These are phyloP conservation scores for Lytechinus variegatus DNA, from an alignment of 35 echinoderm and acorn worm species.

Conservation along the genomic window DNA sequence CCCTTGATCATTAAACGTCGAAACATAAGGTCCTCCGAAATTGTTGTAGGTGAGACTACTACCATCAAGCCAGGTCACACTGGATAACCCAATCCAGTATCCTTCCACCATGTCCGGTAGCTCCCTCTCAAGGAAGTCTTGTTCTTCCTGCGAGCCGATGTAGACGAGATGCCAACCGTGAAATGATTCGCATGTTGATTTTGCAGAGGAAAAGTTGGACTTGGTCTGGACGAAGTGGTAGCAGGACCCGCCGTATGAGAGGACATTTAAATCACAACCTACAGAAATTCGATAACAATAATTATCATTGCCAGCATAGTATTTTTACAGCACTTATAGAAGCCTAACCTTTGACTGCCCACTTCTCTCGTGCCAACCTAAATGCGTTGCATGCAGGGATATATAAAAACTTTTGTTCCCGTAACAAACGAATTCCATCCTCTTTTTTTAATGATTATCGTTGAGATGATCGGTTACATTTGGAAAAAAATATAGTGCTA, in stretches of 20 bases:
- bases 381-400: too few species aligned
- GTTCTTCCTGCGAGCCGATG: background rate
- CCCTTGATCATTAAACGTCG: background rate
- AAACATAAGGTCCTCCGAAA: background rate
- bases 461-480: too few species aligned
- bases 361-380: too few species aligned
- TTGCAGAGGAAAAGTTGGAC: background rate
- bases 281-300: background rate
- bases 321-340: too few species aligned
- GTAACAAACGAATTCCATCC: too few species aligned
- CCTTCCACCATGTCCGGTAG: background rate
- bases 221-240: background rate
- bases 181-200: too few species aligned
- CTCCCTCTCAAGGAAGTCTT: background rate
- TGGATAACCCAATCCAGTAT: background rate
- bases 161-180: background rate
- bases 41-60: too few species aligned
- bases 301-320: background rate
- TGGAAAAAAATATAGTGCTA: too few species aligned
- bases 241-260: background rate
- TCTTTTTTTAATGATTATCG: too few species aligned
- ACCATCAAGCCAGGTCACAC: background rate
- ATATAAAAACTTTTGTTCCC: too few species aligned
- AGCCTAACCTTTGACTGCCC: too few species aligned
- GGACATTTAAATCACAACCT: background rate